phyloP scores from a whole-genome alignment of 2,113 vertebrate genomes.

The Salvelinus sp. region DNA sequence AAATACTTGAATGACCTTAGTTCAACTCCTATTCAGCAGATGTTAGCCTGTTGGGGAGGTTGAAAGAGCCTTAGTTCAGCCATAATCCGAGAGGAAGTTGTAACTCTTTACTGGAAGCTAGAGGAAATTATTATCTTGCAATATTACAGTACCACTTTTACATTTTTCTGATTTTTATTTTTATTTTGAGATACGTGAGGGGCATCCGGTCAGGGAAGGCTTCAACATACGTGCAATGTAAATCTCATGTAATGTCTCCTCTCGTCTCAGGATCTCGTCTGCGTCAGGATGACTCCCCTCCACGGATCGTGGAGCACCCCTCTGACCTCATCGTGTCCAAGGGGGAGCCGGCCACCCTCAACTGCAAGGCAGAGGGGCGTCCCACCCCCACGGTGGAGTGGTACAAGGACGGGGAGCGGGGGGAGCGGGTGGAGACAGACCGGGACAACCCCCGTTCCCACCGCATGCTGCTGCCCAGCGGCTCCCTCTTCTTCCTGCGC shows the following conservation, averaged over 20 bases:
- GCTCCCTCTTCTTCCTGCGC: slow-evolving; percentile 93
- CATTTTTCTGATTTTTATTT: too few relatives aligned
- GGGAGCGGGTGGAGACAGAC: slow-evolving; percentile 89
- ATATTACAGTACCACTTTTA: too few relatives aligned
- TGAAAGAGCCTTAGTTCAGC: too few relatives aligned
- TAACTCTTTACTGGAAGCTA: too few relatives aligned
- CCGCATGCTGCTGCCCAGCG: slow-evolving; percentile 91
- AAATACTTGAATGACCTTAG: too few relatives aligned
- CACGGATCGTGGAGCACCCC: slow-evolving; percentile 88
- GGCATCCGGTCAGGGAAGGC: not conserved
- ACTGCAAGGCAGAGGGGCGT: slow-evolving; percentile 90
- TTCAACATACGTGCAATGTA: not conserved
- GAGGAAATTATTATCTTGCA: too few relatives aligned
- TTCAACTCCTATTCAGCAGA: too few relatives aligned
- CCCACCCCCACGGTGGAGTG: slow-evolving; percentile 88
- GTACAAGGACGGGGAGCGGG: slow-evolving; percentile 93
- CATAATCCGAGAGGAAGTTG: too few relatives aligned
- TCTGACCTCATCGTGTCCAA: slow-evolving; percentile 89
- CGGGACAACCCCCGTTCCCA: slow-evolving; percentile 92
- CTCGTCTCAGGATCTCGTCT: slow-evolving; percentile 68
- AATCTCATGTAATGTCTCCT: not conserved
- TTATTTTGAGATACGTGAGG: too few relatives aligned
- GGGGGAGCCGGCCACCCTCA: slow-evolving; percentile 92
- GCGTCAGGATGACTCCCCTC: slow-evolving; percentile 74
- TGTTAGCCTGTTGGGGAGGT: too few relatives aligned